Conservation (phyloP, 2,797 vertebrate genomes). For the Falco novaeseelandiae region DNA sequence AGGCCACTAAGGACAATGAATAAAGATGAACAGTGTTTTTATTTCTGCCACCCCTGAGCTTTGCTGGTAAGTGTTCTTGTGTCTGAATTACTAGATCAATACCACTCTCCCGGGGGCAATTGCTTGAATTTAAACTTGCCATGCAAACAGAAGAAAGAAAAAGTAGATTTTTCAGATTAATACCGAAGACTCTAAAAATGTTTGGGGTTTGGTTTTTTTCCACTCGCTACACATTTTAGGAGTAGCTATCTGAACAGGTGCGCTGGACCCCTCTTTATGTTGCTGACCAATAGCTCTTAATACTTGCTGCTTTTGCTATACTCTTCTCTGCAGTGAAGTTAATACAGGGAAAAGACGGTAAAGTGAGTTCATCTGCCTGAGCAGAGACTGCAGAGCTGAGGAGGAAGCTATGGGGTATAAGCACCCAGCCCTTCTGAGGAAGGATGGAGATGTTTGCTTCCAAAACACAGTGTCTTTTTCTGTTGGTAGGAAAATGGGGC, state of each 20-base stretch:
- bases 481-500: neutral
- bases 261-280: neutral
- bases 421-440: neutral
- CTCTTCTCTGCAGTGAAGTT: neutral
- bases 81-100: neutral
- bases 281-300: neutral
- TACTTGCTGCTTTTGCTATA: neutral
- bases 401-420: neutral
- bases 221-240: neutral
- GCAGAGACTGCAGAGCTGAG: neutral
- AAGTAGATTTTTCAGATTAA: neutral
- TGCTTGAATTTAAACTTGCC: neutral
- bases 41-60: neutral
- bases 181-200: neutral
- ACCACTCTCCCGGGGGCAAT: accelerated
- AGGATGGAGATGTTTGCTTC: neutral
- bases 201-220: neutral
- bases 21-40: neutral
- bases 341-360: neutral
- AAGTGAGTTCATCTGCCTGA: neutral
- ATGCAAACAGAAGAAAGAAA: neutral
- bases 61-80: neutral
- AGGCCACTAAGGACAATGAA: neutral
- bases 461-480: neutral
- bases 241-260: neutral